Base-by-base conservation (phyloP, 2,888 invertebrate genomes). In the Megalurothrips usitatus region DNA sequence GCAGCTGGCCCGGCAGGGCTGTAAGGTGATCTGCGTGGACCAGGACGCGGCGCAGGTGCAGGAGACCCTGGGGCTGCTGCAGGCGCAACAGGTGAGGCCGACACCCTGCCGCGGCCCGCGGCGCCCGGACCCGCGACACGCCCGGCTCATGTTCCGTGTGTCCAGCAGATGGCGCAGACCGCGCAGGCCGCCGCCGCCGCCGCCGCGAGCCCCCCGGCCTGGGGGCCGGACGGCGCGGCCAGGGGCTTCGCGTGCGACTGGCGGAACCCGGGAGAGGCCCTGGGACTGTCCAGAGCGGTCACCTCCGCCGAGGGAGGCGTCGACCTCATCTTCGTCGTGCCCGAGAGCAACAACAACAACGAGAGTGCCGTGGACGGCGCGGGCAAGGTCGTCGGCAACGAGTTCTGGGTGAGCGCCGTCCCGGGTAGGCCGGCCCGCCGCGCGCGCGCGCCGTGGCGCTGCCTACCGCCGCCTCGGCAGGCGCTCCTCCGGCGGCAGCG, bases 311-410 rank as follows among this genome's bases (percentile, higher is more conserved):
- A 75, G 68, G 68, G 68, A 8, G 68, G 68, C 68, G 68, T 75
- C 26, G 68, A 75, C 68, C 68, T 75, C 68, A 75, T 75, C 68
- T 75, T 75, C 23, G 68, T 75, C 23, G 68, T 75, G 23, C 68
- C 68, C 23, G 68, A 75, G 68, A 26, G 26, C 68, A 75, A 75
- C 68, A 75, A 75, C 68, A 75, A 75, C 68, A 75, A 75, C 68
- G 26, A 23, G 23, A 75, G 68, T 26, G 68, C 68, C 11, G 68
- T 75, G 23, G 68, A 75, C 68, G 68, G 26, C 26, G 26, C 68
- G 68, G 68, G 68, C 23, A 75, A 75, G 68, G 26, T 75, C 23
- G 26, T 75, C 3, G 68, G 68, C 68, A 75, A 75, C 68, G 68
- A 75, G 68, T 75, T 75, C 68, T 75, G 68, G 68, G 68, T 75